Conservation (phyloP, 2,113 vertebrate genomes). For the Thalassarche chlororhynchos region DNA sequence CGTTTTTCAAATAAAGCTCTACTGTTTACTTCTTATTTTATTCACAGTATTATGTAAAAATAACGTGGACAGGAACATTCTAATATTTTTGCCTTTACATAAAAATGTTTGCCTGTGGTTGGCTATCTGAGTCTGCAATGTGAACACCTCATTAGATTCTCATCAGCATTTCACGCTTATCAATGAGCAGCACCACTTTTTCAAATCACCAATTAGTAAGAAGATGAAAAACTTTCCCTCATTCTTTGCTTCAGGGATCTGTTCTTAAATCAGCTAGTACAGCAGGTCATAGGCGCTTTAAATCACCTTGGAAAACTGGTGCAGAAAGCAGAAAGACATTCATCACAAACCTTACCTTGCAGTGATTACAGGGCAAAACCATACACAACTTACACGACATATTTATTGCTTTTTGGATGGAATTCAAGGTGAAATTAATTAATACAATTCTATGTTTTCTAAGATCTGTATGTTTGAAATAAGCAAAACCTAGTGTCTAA, state of each 20-base stretch:
- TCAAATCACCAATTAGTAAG: neutral
- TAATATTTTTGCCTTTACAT: neutral
- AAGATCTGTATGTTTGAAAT: neutral
- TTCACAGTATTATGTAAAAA: neutral
- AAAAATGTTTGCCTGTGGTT: neutral
- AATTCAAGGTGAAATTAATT: neutral
- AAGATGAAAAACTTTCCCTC: neutral
- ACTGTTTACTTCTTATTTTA: neutral
- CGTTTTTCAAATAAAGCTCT: neutral
- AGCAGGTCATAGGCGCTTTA: neutral
- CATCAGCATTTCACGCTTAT: neutral
- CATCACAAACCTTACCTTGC: neutral
- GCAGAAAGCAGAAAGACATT: neutral
- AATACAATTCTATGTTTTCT: neutral
- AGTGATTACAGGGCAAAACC: neutral
- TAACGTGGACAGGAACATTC: neutral
- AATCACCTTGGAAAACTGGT: neutral
- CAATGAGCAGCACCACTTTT: neutral
- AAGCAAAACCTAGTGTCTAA: neutral
- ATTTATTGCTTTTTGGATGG: neutral
- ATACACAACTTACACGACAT: neutral
- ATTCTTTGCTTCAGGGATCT: neutral
- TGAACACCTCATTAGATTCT: neutral
- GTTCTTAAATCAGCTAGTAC: neutral
- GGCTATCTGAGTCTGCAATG: neutral